Conservation (phyloP, 35 echinoderm and acorn worm genomes). For the Heliocidaris tuberculata region DNA sequence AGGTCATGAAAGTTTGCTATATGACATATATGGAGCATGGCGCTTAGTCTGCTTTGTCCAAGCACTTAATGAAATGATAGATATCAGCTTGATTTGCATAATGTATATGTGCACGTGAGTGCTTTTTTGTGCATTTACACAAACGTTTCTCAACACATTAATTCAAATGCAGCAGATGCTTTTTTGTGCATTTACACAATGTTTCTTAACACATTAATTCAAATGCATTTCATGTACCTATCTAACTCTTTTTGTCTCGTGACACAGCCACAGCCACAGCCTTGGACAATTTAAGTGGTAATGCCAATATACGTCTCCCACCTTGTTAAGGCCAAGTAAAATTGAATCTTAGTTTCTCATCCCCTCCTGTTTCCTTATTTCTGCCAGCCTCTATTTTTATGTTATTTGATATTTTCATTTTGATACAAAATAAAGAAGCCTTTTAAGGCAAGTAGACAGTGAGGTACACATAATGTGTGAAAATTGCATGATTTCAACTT, state of each 20-base stretch:
- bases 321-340: neutral
- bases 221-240: neutral
- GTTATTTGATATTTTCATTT: too few species aligned
- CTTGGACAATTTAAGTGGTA: neutral
- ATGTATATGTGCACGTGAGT: neutral
- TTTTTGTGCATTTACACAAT: neutral
- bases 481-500: too few species aligned
- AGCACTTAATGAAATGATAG: neutral
- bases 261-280: neutral
- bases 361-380: too few species aligned
- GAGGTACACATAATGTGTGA: too few species aligned
- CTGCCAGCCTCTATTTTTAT: too few species aligned
- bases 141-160: neutral
- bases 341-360: too few species aligned
- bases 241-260: neutral
- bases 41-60: neutral
- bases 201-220: neutral
- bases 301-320: neutral
- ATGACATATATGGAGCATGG: neutral
- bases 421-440: too few species aligned
- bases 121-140: neutral
- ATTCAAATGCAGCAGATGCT: neutral
- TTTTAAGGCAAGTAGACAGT: too few species aligned
- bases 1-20: neutral
- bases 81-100: neutral